A percentile compares a stretch with the other conserved stretches of the same genome.
Conservation (phyloP, 2,113 vertebrate genomes). For the Gracilinanus agilis region DNA sequence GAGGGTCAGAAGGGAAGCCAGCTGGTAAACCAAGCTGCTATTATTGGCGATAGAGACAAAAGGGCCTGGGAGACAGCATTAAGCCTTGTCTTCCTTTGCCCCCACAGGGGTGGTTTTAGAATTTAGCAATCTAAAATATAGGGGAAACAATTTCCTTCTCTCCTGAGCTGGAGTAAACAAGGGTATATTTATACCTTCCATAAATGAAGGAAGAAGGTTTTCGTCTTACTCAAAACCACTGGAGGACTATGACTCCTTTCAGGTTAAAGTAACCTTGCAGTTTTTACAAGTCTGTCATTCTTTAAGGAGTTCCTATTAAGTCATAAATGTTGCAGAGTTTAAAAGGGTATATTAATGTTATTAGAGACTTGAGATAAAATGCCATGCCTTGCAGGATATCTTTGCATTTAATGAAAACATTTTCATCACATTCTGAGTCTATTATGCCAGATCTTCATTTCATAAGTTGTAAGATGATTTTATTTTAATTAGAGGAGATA, state of each 20-base stretch:
- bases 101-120: neutral
- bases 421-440: conserved; percentile 87
- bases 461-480: conserved; percentile 83
- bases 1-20: neutral
- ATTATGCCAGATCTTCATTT: conserved; percentile 84
- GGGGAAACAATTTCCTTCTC: conserved; percentile 2
- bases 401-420: conserved; percentile 87
- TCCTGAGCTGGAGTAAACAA: neutral
- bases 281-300: conserved; percentile 81
- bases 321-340: conserved; percentile 87
- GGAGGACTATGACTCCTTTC: conserved; percentile 59
- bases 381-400: conserved; percentile 86
- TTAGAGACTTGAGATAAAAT: conserved; percentile 87
- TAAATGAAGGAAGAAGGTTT: conserved; percentile 57
- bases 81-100: neutral
- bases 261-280: conserved; percentile 79
- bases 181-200: neutral
- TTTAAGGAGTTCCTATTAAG: conserved; percentile 85
- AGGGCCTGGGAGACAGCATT: conserved; percentile 5
- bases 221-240: conserved; percentile 65
- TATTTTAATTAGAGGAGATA: conserved; percentile 86
- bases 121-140: neutral
- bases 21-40: neutral
- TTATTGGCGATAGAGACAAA: neutral
- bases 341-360: conserved; percentile 89